These are phyloP conservation scores for Cryptocephalus primarius DNA, from an alignment of 2,888 invertebrate species.

Conservation along the genomic window DNA sequence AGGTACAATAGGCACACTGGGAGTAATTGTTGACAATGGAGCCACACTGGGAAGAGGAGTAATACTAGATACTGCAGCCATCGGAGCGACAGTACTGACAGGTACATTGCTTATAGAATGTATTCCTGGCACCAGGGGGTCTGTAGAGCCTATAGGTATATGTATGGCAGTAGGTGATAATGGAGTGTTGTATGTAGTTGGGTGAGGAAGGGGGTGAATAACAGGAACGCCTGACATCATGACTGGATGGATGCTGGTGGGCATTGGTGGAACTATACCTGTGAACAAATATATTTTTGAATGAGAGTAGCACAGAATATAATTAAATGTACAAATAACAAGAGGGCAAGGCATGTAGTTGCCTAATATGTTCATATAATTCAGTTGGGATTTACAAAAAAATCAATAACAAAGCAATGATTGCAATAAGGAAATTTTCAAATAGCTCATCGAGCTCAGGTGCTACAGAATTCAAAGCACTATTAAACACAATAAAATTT, in stretches of 20 bases:
- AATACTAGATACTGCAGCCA: not conserved
- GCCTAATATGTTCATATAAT: too few relatives aligned
- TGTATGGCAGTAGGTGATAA: slow-evolving; percentile 1
- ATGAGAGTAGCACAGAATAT: too few relatives aligned
- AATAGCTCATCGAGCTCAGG: too few relatives aligned
- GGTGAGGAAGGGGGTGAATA: not conserved
- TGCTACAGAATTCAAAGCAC: too few relatives aligned
- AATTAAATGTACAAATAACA: too few relatives aligned
- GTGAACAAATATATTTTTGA: slow-evolving; percentile 11
- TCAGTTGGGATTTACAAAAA: too few relatives aligned
- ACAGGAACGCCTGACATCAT: slow-evolving; percentile 5
- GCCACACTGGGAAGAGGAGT: slow-evolving; percentile 11
- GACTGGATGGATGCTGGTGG: slow-evolving; percentile 4
- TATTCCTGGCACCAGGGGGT: slow-evolving; percentile 6
- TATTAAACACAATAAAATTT: too few relatives aligned
- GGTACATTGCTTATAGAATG: slow-evolving; percentile 4
- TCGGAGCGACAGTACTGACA: slow-evolving; percentile 7
- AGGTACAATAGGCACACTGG: not conserved
- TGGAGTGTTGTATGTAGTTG: not conserved
- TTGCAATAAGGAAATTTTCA: too few relatives aligned
- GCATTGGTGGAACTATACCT: slow-evolving; percentile 46
- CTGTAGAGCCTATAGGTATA: slow-evolving; percentile 2
- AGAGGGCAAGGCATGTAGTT: too few relatives aligned
- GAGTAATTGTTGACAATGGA: slow-evolving; percentile 29
- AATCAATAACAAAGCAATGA: too few relatives aligned